Conservation (phyloP, 1,140 invertebrate species). For the Macrocentrus cingulum region DNA sequence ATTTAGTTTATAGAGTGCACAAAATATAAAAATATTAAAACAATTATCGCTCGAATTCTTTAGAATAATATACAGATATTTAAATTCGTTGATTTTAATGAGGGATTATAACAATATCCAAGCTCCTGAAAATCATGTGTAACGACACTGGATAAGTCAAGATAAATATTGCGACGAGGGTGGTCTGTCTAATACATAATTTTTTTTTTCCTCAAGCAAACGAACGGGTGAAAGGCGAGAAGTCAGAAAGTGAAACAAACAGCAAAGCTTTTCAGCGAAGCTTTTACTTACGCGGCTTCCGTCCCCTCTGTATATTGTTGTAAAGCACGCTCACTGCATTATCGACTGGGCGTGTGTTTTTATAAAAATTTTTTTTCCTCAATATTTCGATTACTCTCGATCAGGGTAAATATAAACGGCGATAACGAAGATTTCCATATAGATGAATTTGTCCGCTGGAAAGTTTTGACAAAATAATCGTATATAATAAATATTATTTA, state of each 20-base stretch:
- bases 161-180: conserved; percentile 5
- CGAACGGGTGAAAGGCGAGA: conserved; percentile 14
- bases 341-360: not conserved
- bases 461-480: too few relatives aligned
- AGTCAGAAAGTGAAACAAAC: conserved; percentile 21
- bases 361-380: not conserved
- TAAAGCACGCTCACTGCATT: conserved; percentile 1
- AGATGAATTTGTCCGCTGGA: too few relatives aligned
- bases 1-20: too few relatives aligned
- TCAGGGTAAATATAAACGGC: not conserved
- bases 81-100: too few relatives aligned
- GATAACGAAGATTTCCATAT: too few relatives aligned
- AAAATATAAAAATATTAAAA: too few relatives aligned
- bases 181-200: conserved; percentile 12
- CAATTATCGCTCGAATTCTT: too few relatives aligned
- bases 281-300: conserved; percentile 20
- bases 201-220: conserved; percentile 9
- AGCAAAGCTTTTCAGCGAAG: conserved; percentile 15
- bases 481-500: too few relatives aligned
- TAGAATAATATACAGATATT: too few relatives aligned
- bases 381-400: not conserved
- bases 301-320: conserved; percentile 23
- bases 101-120: not conserved
- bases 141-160: not conserved
- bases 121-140: not conserved